Evolutionary conservation across 2,113 vertebrate species (phyloP).

Genomic region (Gallinago media): DNA sequence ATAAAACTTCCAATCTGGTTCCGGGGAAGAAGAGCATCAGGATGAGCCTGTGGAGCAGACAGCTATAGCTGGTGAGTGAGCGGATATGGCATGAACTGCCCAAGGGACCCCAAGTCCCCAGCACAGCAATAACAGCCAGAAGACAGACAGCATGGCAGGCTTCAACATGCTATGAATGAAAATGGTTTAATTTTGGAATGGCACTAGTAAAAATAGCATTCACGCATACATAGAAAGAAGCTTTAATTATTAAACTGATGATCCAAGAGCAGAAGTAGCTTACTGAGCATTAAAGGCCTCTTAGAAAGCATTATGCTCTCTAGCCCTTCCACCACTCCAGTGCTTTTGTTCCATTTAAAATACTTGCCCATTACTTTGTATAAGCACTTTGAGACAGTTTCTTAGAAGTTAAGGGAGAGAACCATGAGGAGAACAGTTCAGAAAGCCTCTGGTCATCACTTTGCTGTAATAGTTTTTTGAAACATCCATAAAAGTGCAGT

Average conservation of each 20-base stretch:
- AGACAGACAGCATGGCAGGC: background rate
- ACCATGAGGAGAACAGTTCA: background rate
- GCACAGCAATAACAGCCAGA: rapidly evolving
- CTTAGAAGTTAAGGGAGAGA: background rate
- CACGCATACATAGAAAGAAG: background rate
- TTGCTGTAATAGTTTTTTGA: background rate
- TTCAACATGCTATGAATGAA: background rate
- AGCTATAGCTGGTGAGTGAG: rapidly evolving
- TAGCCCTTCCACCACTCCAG: background rate
- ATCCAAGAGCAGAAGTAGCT: background rate
- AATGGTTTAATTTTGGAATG: background rate
- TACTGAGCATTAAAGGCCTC: slow-evolving; percentile 33
- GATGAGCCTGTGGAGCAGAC: background rate
- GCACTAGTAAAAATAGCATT: background rate
- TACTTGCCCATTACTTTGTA: background rate
- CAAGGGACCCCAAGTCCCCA: background rate
- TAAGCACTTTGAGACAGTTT: rapidly evolving
- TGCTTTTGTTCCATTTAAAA: background rate
- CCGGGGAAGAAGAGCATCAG: background rate
- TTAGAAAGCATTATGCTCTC: slow-evolving; percentile 14
- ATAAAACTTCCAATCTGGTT: background rate
- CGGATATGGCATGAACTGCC: background rate
- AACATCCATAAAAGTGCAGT: background rate
- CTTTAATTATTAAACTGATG: slow-evolving; percentile 37
- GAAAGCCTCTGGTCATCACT: background rate